Base-by-base conservation (phyloP, 2,797 vertebrate genomes). In the Scleropages formosus region DNA sequence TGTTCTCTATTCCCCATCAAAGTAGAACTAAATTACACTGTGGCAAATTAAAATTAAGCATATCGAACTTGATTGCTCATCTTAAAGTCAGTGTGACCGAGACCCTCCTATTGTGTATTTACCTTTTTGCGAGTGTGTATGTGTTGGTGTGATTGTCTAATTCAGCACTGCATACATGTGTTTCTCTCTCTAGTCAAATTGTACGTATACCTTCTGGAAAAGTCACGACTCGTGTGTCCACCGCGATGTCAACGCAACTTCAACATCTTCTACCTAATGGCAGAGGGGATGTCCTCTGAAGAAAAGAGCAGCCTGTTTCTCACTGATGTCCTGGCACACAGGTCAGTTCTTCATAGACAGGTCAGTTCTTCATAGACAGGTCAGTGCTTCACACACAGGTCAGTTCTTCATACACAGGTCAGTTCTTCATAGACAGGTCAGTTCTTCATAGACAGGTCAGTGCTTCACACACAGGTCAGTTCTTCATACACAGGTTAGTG, bases 151-250 rank as follows among this genome's bases (percentile, higher is more conserved):
- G 26, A 67, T 12, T 27, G 8, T 66, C 1, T 8, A 11, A 11
- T 12, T 47, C 18, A 56, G n/a, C 15, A 12, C 68, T 8, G 58
- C 31, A 26, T 49, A 44, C 82, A 20, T 85, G 85, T 80, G 72
- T 75, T 75, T 73, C 27, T 72, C 72, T 72, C 56, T 58, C 3
- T 85, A 98, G 97, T 94, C 69, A 95, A 89, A 73, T 86, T 98
- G 79, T 85, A 91, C 86, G 89, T 94, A 1, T 95, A 96, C 78
- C 95, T 98, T 94, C 88, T 98, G 88, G 96, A 98, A 89, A 98
- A 96, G 87, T 91, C 94, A 51, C 94, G 94, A 51, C 87, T 97
- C 46, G 79, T 94, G 81, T 85, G 83, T 63, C 89, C 89, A 61
- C 90, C 89, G 67, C 88, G 88, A 72, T 91, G 93, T 65, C 96